These are phyloP conservation scores for Hecatera dysodea DNA, from an alignment of 2,888 invertebrate genomes.

Conservation along the genomic window DNA sequence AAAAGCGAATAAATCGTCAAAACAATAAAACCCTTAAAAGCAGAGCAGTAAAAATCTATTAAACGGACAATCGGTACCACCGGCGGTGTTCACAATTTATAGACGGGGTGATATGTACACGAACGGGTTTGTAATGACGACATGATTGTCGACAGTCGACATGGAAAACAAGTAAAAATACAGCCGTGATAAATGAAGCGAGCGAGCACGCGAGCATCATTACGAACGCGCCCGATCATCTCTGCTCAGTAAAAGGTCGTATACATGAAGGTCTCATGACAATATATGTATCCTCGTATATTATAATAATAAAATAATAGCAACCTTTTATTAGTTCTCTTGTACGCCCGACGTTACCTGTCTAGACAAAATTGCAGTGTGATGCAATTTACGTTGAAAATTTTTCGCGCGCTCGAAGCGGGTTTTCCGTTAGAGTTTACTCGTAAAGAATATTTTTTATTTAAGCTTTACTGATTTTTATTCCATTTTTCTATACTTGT, in stretches of 20 bases:
- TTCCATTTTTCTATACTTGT: conserved; percentile 2
- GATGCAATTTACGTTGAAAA: conserved; percentile 54
- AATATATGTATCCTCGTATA: conserved; percentile 56
- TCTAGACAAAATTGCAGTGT: conserved; percentile 58
- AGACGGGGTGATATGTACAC: conserved; percentile 84
- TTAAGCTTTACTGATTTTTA: conserved; percentile 25
- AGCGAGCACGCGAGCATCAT: conserved; percentile 83
- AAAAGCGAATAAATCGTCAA: conserved; percentile 69
- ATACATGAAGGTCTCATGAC: conserved; percentile 58
- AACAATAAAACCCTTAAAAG: conserved; percentile 72
- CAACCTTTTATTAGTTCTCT: conserved; percentile 47
- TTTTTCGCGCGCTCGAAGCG: conserved; percentile 37
- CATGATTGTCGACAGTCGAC: conserved; percentile 88
- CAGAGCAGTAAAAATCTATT: conserved; percentile 85
- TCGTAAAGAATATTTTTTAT: conserved; percentile 29
- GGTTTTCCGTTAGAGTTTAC: conserved; percentile 31
- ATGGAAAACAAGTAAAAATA: conserved; percentile 88
- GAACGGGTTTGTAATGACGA: conserved; percentile 87
- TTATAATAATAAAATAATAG: conserved; percentile 58
- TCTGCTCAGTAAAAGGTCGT: conserved; percentile 56
- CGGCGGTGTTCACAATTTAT: conserved; percentile 89
- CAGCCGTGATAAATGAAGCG: conserved; percentile 85
- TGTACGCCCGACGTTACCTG: conserved; percentile 44
- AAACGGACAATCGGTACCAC: conserved; percentile 83
- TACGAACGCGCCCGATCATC: conserved; percentile 72